These are phyloP conservation scores for Vicugna pacos DNA, from an alignment of 2,113 vertebrate species.

Conservation along the genomic window DNA sequence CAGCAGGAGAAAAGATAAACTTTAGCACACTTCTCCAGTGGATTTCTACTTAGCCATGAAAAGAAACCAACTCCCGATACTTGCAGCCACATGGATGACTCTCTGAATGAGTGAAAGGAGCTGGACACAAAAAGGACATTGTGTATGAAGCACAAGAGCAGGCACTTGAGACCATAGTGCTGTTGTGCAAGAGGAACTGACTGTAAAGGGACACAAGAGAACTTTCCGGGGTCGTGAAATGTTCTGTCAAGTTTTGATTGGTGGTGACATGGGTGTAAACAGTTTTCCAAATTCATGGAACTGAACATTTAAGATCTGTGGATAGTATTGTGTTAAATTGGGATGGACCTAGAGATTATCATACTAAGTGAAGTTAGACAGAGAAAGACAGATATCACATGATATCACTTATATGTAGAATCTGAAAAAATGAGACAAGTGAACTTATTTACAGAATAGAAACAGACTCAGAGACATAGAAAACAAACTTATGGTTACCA, in stretches of 20 bases:
- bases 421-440: too few species aligned
- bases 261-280: not conserved
- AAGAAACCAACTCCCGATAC: not conserved
- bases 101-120: constrained; percentile 13
- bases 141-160: not conserved
- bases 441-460: too few species aligned
- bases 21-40: not conserved
- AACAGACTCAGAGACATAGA: too few species aligned
- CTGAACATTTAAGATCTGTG: not conserved
- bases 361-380: too few species aligned
- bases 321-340: not conserved
- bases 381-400: too few species aligned
- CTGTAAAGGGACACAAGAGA: not conserved
- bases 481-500: too few species aligned
- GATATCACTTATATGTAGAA: too few species aligned
- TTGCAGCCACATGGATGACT: not conserved
- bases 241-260: not conserved
- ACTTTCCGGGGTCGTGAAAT: not conserved
- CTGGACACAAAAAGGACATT: not conserved
- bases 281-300: not conserved
- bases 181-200: not conserved
- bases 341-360: too few species aligned
- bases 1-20: not conserved
- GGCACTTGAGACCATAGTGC: not conserved
- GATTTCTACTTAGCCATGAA: not conserved